A percentile compares a stretch with the other conserved stretches of the same genome.
phyloP scores from a whole-genome alignment of 2,113 vertebrate genomes.

The Erinaceus europaeus region DNA sequence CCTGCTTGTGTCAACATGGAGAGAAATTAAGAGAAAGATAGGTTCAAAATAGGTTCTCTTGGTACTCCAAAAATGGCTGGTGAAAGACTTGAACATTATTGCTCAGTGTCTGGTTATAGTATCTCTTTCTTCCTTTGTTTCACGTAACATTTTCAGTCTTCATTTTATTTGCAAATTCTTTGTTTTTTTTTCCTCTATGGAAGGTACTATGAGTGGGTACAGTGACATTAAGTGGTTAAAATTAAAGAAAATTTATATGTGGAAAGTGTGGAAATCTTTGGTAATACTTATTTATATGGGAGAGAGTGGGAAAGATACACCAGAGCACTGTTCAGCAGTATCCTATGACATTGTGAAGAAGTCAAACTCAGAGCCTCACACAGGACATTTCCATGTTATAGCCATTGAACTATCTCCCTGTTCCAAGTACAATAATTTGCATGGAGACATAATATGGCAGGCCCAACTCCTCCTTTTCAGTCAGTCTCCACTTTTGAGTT shows the following conservation, averaged over 20 bases:
- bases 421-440: not conserved
- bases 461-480: not conserved
- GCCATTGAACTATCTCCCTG: too few relatives aligned
- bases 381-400: too few relatives aligned
- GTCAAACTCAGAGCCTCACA: too few relatives aligned
- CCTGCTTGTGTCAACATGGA: not conserved
- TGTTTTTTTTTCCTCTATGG: too few relatives aligned
- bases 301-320: too few relatives aligned
- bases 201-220: not conserved
- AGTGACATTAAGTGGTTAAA: not conserved
- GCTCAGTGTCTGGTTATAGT: not conserved
- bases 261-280: too few relatives aligned
- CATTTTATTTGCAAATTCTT: too few relatives aligned
- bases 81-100: not conserved
- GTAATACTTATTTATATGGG: too few relatives aligned
- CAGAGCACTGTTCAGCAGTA: too few relatives aligned
- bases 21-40: not conserved
- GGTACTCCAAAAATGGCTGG: too few relatives aligned
- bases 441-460: not conserved
- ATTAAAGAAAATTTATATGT: not conserved
- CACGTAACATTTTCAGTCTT: not conserved
- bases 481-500: not conserved
- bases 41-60: not conserved
- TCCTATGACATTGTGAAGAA: too few relatives aligned
- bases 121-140: not conserved